Conservation (phyloP, 2,113 vertebrate genomes). For the Typhlomys cinereus region DNA sequence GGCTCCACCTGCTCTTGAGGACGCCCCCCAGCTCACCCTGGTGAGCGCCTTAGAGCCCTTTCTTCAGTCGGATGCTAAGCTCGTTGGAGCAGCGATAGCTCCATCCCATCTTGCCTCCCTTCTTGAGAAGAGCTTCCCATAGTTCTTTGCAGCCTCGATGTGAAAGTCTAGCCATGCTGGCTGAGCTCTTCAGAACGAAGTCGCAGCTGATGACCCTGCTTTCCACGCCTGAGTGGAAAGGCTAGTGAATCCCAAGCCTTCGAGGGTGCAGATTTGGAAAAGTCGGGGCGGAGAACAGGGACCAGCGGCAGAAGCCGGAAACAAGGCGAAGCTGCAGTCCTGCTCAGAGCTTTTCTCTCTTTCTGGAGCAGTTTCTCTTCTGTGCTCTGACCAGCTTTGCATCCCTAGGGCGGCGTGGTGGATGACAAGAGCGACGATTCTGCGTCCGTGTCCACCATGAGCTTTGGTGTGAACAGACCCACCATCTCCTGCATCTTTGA, state of each 20-base stretch:
- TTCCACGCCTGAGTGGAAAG: background rate
- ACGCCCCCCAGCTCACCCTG: background rate
- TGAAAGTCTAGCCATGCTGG: background rate
- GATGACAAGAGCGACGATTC: slow-evolving; percentile 93
- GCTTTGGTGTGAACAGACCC: slow-evolving; percentile 95
- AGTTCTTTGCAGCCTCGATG: background rate
- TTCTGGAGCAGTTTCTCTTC: background rate
- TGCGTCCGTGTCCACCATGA: slow-evolving; percentile 88
- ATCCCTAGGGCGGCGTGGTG: slow-evolving; percentile 89
- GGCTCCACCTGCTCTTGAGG: background rate
- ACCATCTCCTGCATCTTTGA: slow-evolving; percentile 98
- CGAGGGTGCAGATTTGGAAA: too few relatives aligned
- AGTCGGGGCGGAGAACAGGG: too few relatives aligned
- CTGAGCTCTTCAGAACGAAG: background rate
- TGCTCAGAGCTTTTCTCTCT: too few relatives aligned
- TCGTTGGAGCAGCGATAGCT: background rate
- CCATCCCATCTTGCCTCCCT: background rate
- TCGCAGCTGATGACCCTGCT: background rate
- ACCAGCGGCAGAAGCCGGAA: too few relatives aligned
- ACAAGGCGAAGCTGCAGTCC: too few relatives aligned
- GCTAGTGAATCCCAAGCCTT: too few relatives aligned
- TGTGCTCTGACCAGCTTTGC: slow-evolving; percentile 2
- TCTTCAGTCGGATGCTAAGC: background rate
- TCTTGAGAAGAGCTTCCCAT: background rate
- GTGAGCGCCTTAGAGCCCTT: background rate